These are phyloP conservation scores for Lasiommata megera DNA, from an alignment of 2,888 invertebrate species.

Conservation along the genomic window DNA sequence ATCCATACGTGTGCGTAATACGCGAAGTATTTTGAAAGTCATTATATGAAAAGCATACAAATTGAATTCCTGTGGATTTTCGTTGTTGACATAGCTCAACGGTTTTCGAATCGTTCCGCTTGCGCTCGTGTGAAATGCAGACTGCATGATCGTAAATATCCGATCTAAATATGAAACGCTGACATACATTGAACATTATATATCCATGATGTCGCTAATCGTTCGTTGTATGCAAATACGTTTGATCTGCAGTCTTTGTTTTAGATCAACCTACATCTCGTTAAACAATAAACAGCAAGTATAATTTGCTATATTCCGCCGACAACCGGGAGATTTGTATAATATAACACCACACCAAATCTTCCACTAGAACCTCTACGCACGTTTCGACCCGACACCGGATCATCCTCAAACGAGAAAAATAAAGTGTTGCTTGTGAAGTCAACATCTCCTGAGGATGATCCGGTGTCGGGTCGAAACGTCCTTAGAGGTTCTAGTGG, in stretches of 20 bases:
- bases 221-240: slow-evolving; percentile 20
- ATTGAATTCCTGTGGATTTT: background rate
- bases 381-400: too few relatives aligned
- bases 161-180: slow-evolving; percentile 20
- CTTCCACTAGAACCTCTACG: too few relatives aligned
- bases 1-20: too few relatives aligned
- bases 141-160: slow-evolving; percentile 19
- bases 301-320: too few relatives aligned
- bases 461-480: too few relatives aligned
- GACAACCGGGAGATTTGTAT: too few relatives aligned
- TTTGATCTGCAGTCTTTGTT: slow-evolving; percentile 25
- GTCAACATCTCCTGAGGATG: too few relatives aligned
- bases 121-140: slow-evolving; percentile 7
- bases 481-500: too few relatives aligned
- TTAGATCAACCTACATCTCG: slow-evolving; percentile 29
- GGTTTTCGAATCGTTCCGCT: slow-evolving; percentile 2
- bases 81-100: background rate
- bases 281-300: too few relatives aligned
- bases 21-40: background rate
- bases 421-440: too few relatives aligned
- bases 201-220: slow-evolving; percentile 24
- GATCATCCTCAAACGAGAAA: too few relatives aligned
- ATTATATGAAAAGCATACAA: background rate
- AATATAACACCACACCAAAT: too few relatives aligned
- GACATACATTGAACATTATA: slow-evolving; percentile 6